Evolutionary conservation across 2,888 invertebrate species (phyloP).

Genomic region (Xanthia togata): DNA sequence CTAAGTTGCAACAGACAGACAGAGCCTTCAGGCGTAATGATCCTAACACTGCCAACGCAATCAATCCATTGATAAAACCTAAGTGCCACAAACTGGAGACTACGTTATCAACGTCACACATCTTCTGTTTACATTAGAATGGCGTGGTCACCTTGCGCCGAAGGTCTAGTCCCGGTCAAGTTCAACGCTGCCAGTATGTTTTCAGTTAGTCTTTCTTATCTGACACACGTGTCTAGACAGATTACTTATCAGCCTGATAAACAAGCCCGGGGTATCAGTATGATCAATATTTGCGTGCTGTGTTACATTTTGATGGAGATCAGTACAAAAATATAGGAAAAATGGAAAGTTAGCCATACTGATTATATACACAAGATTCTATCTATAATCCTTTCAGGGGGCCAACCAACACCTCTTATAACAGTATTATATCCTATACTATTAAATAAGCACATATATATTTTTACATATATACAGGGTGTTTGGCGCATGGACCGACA

Average conservation of each 20-base stretch:
- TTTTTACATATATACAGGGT: no score
- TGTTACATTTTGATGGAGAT: not conserved
- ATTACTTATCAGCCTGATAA: slow-evolving; percentile 51
- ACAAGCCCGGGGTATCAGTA: slow-evolving; percentile 1
- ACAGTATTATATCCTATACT: no score
- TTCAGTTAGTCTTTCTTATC: slow-evolving; percentile 35
- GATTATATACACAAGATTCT: not conserved
- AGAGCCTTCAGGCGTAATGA: not conserved
- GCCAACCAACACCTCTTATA: no score
- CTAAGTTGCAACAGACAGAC: not conserved
- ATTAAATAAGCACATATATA: no score
- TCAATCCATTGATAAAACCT: slow-evolving; percentile 5
- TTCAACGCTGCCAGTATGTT: slow-evolving; percentile 54
- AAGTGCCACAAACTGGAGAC: not conserved
- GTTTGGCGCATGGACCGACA: no score
- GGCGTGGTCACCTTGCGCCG: slow-evolving; percentile 57
- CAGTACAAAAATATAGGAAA: not conserved
- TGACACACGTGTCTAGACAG: slow-evolving; percentile 47
- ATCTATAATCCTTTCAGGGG: not conserved
- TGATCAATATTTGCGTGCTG: slow-evolving; percentile 37
- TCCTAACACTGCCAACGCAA: not conserved
- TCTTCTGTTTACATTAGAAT: slow-evolving; percentile 36
- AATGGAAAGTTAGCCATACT: not conserved
- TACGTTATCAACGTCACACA: not conserved
- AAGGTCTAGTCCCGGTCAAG: slow-evolving; percentile 70